phyloP scores from a whole-genome alignment of 2,797 vertebrate genomes.

The Eospalax fontanierii region DNA sequence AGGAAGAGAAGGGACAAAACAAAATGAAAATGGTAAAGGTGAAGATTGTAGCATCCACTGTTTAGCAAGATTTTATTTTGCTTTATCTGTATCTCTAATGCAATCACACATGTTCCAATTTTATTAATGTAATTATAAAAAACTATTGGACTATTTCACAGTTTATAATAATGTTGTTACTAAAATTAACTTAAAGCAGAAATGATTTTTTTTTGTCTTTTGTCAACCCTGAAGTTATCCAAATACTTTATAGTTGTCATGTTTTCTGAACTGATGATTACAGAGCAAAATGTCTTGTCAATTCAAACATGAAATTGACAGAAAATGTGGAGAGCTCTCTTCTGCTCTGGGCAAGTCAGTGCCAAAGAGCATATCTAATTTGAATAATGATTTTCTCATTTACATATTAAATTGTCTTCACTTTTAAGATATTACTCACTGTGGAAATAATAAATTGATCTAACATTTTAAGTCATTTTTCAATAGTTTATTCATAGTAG shows the following conservation, averaged over 20 bases:
- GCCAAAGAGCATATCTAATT: constrained; percentile 34
- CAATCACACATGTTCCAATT: background rate
- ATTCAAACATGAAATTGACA: constrained; percentile 67
- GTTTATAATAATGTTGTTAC: background rate
- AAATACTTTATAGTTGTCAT: constrained; percentile 46
- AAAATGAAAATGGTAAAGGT: background rate
- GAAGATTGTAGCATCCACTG: background rate
- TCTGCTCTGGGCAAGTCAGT: background rate
- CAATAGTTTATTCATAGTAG: background rate
- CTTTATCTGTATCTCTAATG: background rate
- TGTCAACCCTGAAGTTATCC: background rate
- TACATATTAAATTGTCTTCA: constrained; percentile 32
- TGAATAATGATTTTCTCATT: constrained; percentile 60
- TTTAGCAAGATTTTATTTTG: background rate
- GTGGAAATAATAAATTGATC: background rate
- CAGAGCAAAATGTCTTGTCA: constrained; percentile 59
- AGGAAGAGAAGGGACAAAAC: too few relatives aligned
- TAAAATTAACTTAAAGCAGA: constrained; percentile 63
- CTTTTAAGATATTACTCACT: background rate
- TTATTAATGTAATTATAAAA: constrained; percentile 20
- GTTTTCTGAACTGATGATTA: constrained; percentile 52
- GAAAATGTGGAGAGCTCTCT: background rate
- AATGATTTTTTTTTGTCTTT: constrained; percentile 29
- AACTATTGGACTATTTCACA: background rate
- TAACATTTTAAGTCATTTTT: background rate